A percentile compares a stretch with the other conserved stretches of the same genome.
These are phyloP conservation scores for Yasuhikotakia modesta DNA, from an alignment of 2,797 vertebrate species.

Conservation along the genomic window DNA sequence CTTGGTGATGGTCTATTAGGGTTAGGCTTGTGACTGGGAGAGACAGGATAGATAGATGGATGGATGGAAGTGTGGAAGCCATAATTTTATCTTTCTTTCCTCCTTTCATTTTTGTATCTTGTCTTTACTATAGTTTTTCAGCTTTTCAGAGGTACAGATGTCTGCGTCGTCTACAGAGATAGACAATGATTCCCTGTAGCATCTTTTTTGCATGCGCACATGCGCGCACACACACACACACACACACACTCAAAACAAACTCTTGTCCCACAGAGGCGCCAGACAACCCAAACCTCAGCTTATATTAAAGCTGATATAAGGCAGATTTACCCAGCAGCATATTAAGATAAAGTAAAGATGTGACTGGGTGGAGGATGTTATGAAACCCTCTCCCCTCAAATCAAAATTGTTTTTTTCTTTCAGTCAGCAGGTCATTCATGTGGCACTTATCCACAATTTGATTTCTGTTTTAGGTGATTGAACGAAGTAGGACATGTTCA, in stretches of 20 bases:
- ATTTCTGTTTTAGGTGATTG: background rate
- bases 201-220: background rate
- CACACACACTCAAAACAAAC: too few relatives aligned
- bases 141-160: constrained; percentile 7
- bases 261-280: too few relatives aligned
- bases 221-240: background rate
- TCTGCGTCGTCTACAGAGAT: constrained; percentile 4
- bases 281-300: constrained; percentile 6
- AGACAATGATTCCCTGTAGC: constrained; percentile 1
- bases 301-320: constrained; percentile 40
- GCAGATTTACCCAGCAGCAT: constrained; percentile 1
- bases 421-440: background rate
- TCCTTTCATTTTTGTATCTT: background rate
- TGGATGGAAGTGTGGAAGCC: constrained; percentile 1
- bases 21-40: background rate
- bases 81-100: constrained; percentile 7
- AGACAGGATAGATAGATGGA: constrained; percentile 10
- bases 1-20: constrained; percentile 1
- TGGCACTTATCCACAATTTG: background rate
- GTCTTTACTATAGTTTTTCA: background rate
- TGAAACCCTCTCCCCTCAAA: too few relatives aligned
- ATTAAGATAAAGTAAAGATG: background rate
- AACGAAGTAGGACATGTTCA: too few relatives aligned
- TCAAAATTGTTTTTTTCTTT: background rate
- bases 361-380: background rate